A percentile compares a stretch with the other conserved stretches of the same genome.
phyloP scores from a whole-genome alignment of 2,797 vertebrate species.

The Synaphobranchus kaupii region DNA sequence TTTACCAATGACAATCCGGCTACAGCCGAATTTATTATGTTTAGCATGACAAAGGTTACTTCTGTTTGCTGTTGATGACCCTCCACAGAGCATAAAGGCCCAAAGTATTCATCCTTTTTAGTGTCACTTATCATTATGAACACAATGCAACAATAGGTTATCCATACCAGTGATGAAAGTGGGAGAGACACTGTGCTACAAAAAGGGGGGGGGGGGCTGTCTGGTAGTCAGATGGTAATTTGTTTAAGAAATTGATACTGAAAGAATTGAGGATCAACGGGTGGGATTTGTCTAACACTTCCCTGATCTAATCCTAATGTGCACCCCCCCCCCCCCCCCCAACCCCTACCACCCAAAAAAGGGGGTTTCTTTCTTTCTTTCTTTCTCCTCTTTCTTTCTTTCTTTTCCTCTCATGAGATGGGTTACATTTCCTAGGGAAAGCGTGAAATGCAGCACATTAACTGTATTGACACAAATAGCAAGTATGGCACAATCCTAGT shows the following conservation, averaged over 20 bases:
- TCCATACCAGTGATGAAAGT: conserved; percentile 54
- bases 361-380: conserved; percentile 55
- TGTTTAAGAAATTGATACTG: conserved; percentile 45
- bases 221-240: conserved; percentile 50
- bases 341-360: conserved; percentile 39
- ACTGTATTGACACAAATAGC: conserved; percentile 72
- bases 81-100: conserved; percentile 46
- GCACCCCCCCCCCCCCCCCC: conserved; percentile 35
- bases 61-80: conserved; percentile 24
- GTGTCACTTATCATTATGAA: conserved; percentile 62
- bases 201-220: conserved; percentile 43
- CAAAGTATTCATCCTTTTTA: conserved; percentile 59
- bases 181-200: conserved; percentile 47
- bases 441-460: conserved; percentile 68
- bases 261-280: conserved; percentile 53
- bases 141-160: conserved; percentile 54
- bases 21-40: conserved; percentile 26
- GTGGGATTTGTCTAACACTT: conserved; percentile 65
- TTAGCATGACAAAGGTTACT: conserved; percentile 57
- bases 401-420: conserved; percentile 47
- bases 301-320: conserved; percentile 49
- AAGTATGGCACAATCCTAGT: conserved; percentile 50
- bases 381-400: conserved; percentile 51
- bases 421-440: conserved; percentile 51
- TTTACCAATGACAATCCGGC: conserved; percentile 42